Evolutionary conservation across 2,888 invertebrate genomes (phyloP).

Genomic region (Amphipoea oculea): DNA sequence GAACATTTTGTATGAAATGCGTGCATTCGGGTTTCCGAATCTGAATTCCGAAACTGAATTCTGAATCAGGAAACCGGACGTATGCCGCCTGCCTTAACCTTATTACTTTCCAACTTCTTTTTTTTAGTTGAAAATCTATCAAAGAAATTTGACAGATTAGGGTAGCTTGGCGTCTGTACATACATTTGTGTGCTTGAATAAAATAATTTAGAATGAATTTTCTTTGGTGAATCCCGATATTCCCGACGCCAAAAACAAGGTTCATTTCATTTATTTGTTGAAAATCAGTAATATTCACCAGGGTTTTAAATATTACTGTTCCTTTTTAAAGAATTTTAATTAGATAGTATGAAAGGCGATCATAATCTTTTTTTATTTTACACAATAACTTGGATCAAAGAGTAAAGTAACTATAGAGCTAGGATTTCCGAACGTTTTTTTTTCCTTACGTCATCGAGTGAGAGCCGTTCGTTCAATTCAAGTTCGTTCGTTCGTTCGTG

Average conservation of each 20-base stretch:
- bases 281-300: background rate
- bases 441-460: constrained; percentile 74
- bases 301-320: background rate
- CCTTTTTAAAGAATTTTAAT: background rate
- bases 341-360: background rate
- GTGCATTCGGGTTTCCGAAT: too few species aligned
- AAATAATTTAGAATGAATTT: background rate
- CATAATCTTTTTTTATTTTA: background rate
- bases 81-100: too few species aligned
- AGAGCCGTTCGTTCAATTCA: background rate
- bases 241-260: background rate
- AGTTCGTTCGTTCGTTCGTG: constrained; percentile 27
- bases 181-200: background rate
- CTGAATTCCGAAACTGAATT: too few species aligned
- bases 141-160: too few species aligned
- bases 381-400: too few species aligned
- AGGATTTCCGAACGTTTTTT: constrained; percentile 51
- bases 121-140: too few species aligned
- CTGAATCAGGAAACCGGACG: too few species aligned
- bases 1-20: too few species aligned
- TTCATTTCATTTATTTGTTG: too few species aligned
- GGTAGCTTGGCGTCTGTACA: background rate
- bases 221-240: background rate
- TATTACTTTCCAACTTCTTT: too few species aligned
- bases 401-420: background rate